A percentile compares a stretch with the other conserved stretches of the same genome.
phyloP scores from a whole-genome alignment of 2,113 vertebrate species.

The Pelecanus crispus region DNA sequence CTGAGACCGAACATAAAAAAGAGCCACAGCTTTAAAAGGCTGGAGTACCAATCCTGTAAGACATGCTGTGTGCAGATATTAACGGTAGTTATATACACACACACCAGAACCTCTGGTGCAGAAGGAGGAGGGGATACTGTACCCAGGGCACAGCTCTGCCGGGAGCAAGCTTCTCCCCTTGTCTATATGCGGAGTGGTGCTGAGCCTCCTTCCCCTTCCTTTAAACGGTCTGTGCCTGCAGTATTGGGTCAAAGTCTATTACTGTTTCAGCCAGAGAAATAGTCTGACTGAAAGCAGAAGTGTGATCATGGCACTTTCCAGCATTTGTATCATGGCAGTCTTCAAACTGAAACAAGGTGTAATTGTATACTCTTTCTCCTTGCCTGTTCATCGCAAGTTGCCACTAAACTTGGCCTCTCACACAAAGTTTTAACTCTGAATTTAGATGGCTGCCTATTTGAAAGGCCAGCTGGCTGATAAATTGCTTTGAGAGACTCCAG shows the following conservation, averaged over 20 bases:
- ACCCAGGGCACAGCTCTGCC: not conserved
- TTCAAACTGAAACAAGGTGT: not conserved
- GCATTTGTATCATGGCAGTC: not conserved
- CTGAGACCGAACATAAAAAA: not conserved
- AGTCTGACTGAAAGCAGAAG: not conserved
- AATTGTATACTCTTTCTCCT: not conserved
- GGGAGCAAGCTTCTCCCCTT: not conserved
- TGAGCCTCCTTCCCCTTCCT: not conserved
- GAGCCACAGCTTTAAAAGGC: not conserved
- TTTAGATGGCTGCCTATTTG: not conserved
- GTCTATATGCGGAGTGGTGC: not conserved
- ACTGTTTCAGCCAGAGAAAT: not conserved
- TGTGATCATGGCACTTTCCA: not conserved
- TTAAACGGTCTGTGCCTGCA: not conserved
- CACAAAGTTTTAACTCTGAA: not conserved
- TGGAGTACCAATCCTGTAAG: not conserved
- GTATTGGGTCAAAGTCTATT: not conserved
- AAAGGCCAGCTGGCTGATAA: constrained; percentile 21
- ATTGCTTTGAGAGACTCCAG: not conserved
- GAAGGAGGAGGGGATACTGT: not conserved
- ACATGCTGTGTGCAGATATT: not conserved
- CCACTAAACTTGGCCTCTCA: not conserved
- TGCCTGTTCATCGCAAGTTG: not conserved
- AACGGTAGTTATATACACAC: accelerated
- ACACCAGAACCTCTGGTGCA: not conserved